Percentiles rank a stretch among this genome's conserved stretches.
Evolutionary conservation across 2,113 vertebrate genomes (phyloP).

Genomic region (Myotis davidii): DNA sequence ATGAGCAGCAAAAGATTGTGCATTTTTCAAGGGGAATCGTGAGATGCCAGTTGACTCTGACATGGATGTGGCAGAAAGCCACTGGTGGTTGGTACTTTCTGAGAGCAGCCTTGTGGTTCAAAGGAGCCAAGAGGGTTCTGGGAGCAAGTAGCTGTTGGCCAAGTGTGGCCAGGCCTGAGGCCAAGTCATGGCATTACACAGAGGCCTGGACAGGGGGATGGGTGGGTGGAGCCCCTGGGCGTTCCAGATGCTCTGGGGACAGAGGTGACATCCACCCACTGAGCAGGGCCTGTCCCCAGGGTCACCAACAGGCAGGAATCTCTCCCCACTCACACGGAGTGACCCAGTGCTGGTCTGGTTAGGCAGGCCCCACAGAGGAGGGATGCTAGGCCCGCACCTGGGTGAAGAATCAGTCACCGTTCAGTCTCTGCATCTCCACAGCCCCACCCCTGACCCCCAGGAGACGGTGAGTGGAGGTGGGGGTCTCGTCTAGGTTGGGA

Average conservation of each 20-base stretch:
- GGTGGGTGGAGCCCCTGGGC: neutral
- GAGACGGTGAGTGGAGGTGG: neutral
- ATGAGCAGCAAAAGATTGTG: neutral
- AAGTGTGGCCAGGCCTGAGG: neutral
- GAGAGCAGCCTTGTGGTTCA: neutral
- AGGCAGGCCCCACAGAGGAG: neutral
- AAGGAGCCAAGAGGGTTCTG: neutral
- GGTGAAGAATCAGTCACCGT: neutral
- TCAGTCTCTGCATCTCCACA: neutral
- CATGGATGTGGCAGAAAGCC: neutral
- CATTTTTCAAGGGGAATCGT: neutral
- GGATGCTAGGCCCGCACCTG: neutral
- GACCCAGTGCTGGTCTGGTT: neutral
- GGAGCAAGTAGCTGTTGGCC: neutral
- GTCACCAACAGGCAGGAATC: neutral
- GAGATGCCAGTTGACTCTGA: neutral
- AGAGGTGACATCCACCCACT: neutral
- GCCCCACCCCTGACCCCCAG: neutral
- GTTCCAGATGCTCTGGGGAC: neutral
- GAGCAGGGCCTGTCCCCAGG: neutral
- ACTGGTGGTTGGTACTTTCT: neutral
- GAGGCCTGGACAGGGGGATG: neutral
- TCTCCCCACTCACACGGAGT: neutral
- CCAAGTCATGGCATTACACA: neutral
- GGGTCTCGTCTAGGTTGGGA: neutral